phyloP scores from a whole-genome alignment of 2,888 invertebrate genomes.

The Spisula subtruncata region DNA sequence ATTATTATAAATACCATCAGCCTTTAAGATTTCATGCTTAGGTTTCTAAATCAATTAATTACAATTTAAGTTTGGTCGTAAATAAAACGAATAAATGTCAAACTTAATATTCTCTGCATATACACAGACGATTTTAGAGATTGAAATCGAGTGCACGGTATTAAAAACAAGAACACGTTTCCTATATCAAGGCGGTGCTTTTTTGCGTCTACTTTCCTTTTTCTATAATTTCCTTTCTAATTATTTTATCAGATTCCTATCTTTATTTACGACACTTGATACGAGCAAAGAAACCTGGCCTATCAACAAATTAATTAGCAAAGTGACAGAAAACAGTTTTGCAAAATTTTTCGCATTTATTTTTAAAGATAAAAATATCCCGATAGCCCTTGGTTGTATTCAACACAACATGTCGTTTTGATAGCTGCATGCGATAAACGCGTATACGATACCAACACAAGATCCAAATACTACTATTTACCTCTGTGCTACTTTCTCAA shows the following conservation, averaged over 20 bases:
- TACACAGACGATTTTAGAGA: neutral
- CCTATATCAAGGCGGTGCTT: neutral
- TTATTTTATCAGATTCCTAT: constrained; percentile 8
- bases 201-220: neutral
- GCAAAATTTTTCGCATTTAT: constrained; percentile 35
- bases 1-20: neutral
- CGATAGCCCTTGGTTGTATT: neutral
- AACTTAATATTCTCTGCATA: neutral
- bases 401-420: neutral
- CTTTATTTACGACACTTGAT: constrained; percentile 5
- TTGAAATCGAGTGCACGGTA: neutral
- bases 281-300: neutral
- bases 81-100: neutral
- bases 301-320: constrained; percentile 29
- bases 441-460: neutral
- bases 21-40: neutral
- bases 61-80: neutral
- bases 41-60: constrained; percentile 19
- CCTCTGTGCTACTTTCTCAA: neutral
- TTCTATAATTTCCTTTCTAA: neutral
- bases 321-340: constrained; percentile 28
- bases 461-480: neutral
- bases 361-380: neutral
- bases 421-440: constrained; percentile 22
- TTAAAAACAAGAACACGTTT: neutral